Conservation (phyloP, 1,140 invertebrate genomes). For the Euura lappo region DNA sequence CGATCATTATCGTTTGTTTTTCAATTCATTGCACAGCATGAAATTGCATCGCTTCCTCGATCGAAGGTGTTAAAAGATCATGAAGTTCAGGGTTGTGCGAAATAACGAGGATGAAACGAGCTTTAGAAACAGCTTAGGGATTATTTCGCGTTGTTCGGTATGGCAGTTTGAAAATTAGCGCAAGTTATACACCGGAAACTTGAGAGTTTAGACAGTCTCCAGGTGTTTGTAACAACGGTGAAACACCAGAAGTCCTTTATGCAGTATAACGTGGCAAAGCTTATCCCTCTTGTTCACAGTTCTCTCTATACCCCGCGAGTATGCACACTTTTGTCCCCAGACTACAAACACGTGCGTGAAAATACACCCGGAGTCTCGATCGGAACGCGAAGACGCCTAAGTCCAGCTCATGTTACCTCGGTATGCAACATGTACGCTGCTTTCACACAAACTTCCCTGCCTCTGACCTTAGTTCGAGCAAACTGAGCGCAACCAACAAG, state of each 20-base stretch:
- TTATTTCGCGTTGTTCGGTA: not conserved
- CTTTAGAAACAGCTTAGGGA: constrained; percentile 4
- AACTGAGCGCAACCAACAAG: not conserved
- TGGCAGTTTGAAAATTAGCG: not conserved
- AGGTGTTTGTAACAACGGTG: not conserved
- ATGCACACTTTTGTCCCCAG: not conserved
- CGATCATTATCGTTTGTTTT: no score
- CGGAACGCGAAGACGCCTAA: not conserved
- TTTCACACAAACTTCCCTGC: not conserved
- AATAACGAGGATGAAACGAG: constrained; percentile 3
- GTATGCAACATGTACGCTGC: not conserved
- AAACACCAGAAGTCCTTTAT: not conserved
- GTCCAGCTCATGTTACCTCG: not conserved
- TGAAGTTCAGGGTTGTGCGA: not conserved
- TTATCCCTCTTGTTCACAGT: no score
- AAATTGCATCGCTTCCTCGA: no score
- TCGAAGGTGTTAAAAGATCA: constrained; percentile 1
- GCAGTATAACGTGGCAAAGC: no score
- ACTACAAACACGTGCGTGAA: not conserved
- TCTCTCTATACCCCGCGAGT: no score
- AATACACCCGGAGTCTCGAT: not conserved
- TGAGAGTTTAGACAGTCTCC: not conserved
- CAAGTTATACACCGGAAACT: not conserved
- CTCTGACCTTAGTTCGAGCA: not conserved
- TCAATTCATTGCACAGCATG: no score